Base-by-base conservation (phyloP, 2,113 vertebrate species). In the Hemiscyllium ocellatum region DNA sequence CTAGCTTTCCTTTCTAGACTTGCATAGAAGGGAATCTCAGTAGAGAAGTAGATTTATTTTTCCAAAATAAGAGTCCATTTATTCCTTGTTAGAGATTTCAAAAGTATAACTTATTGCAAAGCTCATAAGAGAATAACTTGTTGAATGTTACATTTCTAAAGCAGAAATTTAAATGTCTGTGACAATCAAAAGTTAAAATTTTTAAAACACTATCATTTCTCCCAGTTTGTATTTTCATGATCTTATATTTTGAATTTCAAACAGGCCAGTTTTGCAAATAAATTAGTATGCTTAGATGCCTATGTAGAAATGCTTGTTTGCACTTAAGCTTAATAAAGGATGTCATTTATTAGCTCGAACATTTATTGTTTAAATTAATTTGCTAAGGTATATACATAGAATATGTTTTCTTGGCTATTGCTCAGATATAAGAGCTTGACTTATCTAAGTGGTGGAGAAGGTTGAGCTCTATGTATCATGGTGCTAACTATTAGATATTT, bases 371-470 rank as follows among this genome's bases (percentile, higher is more conserved):
- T 87, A 87, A 87, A 50, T 50, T 22, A 47, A 56, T 87, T 87
- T 6, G 13, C 8, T 87, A 26, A 1, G 42, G 52, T 26, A 87
- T 87, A 29, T 29, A 24, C 26, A 29, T 29, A 87, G 47, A 2
- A 56, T 56, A 87, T 87, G 52, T 29, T 56, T 50, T 19, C 24
- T 72, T 72, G 19, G 26, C 85, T 12, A 22, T 93, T 93, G 90
- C 22, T n/a, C 65, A n/a, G 42, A 47, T 47, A 47, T 47, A 1
- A 47, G 42, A 47, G 61, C 19, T 93, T 93, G 66, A 13, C 61
- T 42, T 68, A 61, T 93, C 33, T 68, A 91, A 93, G 22, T 93
- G 61, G 42, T 93, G 90, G 61, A 93, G 90, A 93, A 93, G 65
- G 65, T 68, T 93, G 37, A 68, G 65, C 61, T 65, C 56, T 93